These are phyloP conservation scores for Tryphoninae sp. DNA, from an alignment of 2,888 invertebrate genomes.

Conservation along the genomic window DNA sequence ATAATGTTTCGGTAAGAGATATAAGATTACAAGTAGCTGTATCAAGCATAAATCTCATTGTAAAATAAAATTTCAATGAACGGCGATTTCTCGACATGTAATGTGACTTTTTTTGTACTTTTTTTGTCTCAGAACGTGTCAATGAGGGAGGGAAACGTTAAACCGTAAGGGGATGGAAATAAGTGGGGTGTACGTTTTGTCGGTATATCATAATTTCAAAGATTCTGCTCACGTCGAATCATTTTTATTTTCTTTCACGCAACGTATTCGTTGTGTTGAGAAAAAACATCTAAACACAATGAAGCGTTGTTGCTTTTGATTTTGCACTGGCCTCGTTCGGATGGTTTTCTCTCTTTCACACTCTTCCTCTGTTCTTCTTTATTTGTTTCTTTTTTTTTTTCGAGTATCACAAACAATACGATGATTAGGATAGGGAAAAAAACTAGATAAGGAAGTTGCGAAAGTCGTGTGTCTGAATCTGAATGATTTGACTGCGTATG, in stretches of 20 bases:
- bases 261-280: not conserved
- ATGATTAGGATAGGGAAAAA: constrained; percentile 53
- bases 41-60: constrained; percentile 40
- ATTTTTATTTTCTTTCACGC: no score
- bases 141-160: not conserved
- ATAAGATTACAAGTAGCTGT: constrained; percentile 18
- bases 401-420: constrained; percentile 56
- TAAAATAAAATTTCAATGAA: constrained; percentile 56
- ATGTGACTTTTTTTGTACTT: constrained; percentile 9
- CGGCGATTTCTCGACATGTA: constrained; percentile 31
- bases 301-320: constrained; percentile 7
- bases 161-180: not conserved
- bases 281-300: not conserved
- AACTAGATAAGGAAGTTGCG: constrained; percentile 58
- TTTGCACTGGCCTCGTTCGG: constrained; percentile 75
- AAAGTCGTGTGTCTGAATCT: constrained; percentile 62
- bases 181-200: not conserved
- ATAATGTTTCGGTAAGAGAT: constrained; percentile 25
- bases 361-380: constrained; percentile 28
- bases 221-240: not conserved
- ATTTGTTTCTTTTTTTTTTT: constrained; percentile 39
- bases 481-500: constrained; percentile 56
- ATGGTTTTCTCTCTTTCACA: constrained; percentile 69
- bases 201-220: not conserved
- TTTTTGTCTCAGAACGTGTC: constrained; percentile 2